Percentiles rank a stretch among this genome's conserved stretches.
Conservation (phyloP, 2,797 vertebrate genomes). For the Schizothorax lantsangensis region DNA sequence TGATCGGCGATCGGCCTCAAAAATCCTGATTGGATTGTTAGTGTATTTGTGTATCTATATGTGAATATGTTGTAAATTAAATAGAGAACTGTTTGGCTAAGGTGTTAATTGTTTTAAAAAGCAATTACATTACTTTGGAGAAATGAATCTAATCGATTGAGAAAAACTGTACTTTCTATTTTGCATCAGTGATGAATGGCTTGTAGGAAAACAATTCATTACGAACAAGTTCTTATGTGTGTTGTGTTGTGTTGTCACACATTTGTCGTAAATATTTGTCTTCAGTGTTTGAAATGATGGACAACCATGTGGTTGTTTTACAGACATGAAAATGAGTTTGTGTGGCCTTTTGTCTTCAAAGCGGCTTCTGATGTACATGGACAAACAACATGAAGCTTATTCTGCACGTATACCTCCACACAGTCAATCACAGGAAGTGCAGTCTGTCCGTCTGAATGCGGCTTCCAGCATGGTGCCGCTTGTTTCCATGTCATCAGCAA, state of each 20-base stretch:
- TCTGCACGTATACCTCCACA: slow-evolving; percentile 62
- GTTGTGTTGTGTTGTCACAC: neutral
- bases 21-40: no score
- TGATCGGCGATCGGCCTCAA: no score
- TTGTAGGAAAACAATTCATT: neutral
- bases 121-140: neutral
- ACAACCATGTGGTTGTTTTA: neutral
- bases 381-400: slow-evolving; percentile 36
- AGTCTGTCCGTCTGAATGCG: slow-evolving; percentile 65
- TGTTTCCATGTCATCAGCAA: slow-evolving; percentile 75
- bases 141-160: neutral
- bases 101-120: neutral
- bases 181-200: neutral
- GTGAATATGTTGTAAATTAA: neutral
- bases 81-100: neutral
- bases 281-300: neutral
- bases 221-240: neutral
- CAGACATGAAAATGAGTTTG: slow-evolving; percentile 4
- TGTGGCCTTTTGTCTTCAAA: slow-evolving; percentile 59
- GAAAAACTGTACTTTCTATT: neutral
- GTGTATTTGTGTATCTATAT: no score
- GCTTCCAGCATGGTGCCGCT: slow-evolving; percentile 74
- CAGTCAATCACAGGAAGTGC: slow-evolving; percentile 83
- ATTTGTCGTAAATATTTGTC: neutral
- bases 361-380: slow-evolving; percentile 15